A percentile compares a stretch with the other conserved stretches of the same genome.
Evolutionary conservation across 2,797 vertebrate genomes (phyloP).

Genomic region (Micromesistius poutassou): DNA sequence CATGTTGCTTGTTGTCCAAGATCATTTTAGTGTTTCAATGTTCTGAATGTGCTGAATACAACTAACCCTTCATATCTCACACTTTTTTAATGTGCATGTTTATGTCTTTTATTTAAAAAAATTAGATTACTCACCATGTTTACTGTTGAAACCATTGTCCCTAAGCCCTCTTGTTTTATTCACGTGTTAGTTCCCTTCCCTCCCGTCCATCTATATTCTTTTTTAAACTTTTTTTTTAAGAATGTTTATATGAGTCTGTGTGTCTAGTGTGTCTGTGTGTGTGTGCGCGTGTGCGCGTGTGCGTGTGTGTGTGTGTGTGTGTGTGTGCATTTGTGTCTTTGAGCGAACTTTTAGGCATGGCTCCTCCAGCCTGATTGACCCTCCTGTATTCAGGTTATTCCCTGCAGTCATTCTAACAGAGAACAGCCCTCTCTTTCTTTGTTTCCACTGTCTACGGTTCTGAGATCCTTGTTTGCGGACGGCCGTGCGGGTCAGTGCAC

Average conservation of each 20-base stretch:
- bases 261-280: not conserved
- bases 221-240: no score
- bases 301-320: not conserved
- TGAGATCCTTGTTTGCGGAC: constrained; percentile 33
- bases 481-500: not conserved
- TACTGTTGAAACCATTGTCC: not conserved
- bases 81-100: not conserved
- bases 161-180: not conserved
- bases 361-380: constrained; percentile 54
- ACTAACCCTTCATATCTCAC: not conserved
- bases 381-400: constrained; percentile 34
- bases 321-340: constrained; percentile 10
- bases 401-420: constrained; percentile 22
- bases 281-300: constrained; percentile 9
- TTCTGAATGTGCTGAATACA: not conserved
- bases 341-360: constrained; percentile 37
- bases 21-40: not conserved
- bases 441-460: constrained; percentile 7
- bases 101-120: not conserved
- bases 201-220: no score
- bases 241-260: no score
- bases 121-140: not conserved
- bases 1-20: no score
- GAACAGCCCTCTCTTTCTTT: constrained; percentile 34
- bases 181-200: not conserved